These are phyloP conservation scores for Origma solitaria DNA, from an alignment of 2,113 vertebrate genomes.

Conservation along the genomic window DNA sequence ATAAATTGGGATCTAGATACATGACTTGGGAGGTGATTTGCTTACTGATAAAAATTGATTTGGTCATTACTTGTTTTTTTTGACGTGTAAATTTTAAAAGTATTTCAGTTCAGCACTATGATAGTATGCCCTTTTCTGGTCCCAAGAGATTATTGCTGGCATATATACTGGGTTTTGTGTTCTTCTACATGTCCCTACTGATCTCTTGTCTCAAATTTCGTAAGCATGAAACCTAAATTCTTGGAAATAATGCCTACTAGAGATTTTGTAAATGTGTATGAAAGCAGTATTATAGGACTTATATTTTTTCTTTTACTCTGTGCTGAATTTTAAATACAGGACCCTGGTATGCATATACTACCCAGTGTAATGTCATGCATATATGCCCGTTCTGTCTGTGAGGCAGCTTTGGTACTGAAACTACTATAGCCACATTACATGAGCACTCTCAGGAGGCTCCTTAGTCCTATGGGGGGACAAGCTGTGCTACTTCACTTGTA, in stretches of 20 bases:
- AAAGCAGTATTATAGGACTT: neutral
- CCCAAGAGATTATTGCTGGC: neutral
- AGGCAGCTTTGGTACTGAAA: neutral
- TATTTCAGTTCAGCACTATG: neutral
- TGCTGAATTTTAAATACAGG: neutral
- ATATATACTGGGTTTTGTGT: neutral
- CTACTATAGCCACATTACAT: neutral
- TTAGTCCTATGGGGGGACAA: neutral
- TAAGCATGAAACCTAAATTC: neutral
- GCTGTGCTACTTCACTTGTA: neutral
- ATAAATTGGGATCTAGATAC: neutral
- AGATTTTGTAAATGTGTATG: neutral
- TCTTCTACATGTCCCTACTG: neutral
- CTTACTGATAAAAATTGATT: neutral
- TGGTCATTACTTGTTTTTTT: neutral
- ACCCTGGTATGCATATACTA: rapidly evolving
- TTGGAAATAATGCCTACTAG: neutral
- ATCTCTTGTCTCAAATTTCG: neutral
- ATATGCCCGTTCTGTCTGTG: neutral
- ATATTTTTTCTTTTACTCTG: neutral
- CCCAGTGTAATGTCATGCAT: neutral
- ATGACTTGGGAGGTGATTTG: neutral
- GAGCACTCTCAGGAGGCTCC: neutral
- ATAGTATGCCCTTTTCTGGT: neutral
- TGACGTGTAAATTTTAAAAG: neutral